These are phyloP conservation scores for Andricus quercusramuli DNA, from an alignment of 2,888 invertebrate genomes.

Conservation along the genomic window DNA sequence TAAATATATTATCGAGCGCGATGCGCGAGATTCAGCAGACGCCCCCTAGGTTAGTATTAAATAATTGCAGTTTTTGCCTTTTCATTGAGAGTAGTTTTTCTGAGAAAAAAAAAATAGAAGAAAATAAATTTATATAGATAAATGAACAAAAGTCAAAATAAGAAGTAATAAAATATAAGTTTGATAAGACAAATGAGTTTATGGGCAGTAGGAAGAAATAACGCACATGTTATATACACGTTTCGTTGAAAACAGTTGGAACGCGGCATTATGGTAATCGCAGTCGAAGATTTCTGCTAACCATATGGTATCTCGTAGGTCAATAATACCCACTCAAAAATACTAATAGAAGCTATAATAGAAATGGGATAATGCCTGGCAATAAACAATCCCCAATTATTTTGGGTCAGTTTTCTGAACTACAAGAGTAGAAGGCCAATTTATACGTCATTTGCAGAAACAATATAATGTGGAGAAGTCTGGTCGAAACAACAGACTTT, in stretches of 20 bases:
- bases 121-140: not conserved
- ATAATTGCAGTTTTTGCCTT: no score
- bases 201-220: not conserved
- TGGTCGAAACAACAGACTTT: slow-evolving; percentile 1
- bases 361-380: slow-evolving; percentile 21
- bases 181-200: slow-evolving; percentile 22
- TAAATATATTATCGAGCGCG: no score
- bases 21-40: no score
- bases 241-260: slow-evolving; percentile 67
- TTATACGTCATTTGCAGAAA: not conserved
- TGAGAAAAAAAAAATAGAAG: not conserved
- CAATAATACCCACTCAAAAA: slow-evolving; percentile 53
- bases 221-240: slow-evolving; percentile 32
- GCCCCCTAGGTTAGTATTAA: no score
- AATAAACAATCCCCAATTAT: slow-evolving; percentile 38
- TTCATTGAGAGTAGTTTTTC: no score
- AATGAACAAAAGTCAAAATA: not conserved
- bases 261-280: slow-evolving; percentile 68
- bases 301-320: slow-evolving; percentile 64
- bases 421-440: not conserved
- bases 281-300: slow-evolving; percentile 64
- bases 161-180: not conserved
- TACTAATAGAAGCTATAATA: slow-evolving; percentile 61
- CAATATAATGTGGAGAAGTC: not conserved
- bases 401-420: not conserved